Base-by-base conservation (phyloP, 2,888 invertebrate species). In the Elysia crispata region DNA sequence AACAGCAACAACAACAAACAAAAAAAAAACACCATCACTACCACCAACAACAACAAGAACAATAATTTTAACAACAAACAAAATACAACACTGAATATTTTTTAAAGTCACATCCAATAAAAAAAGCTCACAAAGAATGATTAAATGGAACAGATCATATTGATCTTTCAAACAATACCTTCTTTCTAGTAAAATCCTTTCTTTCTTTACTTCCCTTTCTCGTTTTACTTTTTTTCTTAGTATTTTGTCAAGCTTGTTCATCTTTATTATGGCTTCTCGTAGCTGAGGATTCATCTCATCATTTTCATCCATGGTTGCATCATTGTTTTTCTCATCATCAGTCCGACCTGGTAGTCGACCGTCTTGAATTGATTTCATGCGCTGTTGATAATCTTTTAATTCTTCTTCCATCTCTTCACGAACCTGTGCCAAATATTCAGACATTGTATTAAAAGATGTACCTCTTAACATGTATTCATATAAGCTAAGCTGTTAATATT, bases 241-340 rank as follows among this genome's bases (percentile, higher is more conserved):
- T 62, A 92, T 89, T 80, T 86, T 85, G 81, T 92, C 91, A 5
- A 90, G 85, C 82, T 91, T 91, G 64, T 88, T 87, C 91, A 91
- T 91, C 81, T 91, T 91, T 13, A 90, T 83, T 31, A 90, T 87
- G 57, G 90, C 91, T 62, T 86, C 90, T 78, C 84, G 88, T 50
- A 91, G 81, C 64, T 89, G 86, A 0, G 91, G 91, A 23, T 91
- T 91, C 69, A 90, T 80, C 31, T 87, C 85, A n/a, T 88, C 86
- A 13, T 85, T 76, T 31, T 86, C 86, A n/a, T 86, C 85, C 20
- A 49, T 33, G 8, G 77, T 79, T 5, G 23, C 50, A 25, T 76
- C 67, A 30, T 62, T 54, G 23, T 54, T 66, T 15, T 41, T 60
- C 18, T 20, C 79, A 31, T 41, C 60, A 54, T 50, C 70, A 11